Evolutionary conservation across 92 coral and sea anemone genomes (phyloP).

Genomic region (Montipora capitata): DNA sequence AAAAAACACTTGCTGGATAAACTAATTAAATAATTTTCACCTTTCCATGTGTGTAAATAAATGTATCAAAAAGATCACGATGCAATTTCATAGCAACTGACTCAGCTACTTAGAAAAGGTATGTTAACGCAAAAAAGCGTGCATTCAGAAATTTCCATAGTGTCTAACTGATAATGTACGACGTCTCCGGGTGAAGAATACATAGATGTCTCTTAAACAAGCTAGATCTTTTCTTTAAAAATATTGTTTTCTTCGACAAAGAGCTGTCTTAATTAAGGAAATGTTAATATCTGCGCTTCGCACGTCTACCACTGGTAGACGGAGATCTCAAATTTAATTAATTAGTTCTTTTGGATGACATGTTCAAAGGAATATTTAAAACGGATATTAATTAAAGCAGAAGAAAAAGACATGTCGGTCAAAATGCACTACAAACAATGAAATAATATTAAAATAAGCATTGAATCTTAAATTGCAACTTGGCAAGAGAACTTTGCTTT

Average conservation of each 20-base stretch:
- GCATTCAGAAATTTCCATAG: background rate
- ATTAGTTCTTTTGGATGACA: background rate
- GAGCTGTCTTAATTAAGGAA: constrained; percentile 29
- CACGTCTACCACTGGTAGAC: too few relatives aligned
- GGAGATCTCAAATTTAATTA: background rate
- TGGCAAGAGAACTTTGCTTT: background rate
- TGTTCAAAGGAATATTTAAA: too few relatives aligned
- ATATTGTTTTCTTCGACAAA: constrained; percentile 16
- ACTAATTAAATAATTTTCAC: too few relatives aligned
- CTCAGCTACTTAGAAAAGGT: background rate
- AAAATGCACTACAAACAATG: background rate
- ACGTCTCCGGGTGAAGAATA: background rate
- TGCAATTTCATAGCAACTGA: constrained; percentile 5
- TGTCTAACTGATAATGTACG: background rate
- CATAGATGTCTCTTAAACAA: constrained; percentile 1
- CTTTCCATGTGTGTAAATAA: too few relatives aligned
- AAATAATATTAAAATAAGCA: background rate
- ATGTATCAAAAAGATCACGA: too few relatives aligned
- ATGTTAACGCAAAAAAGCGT: constrained; percentile 9
- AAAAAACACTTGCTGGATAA: too few relatives aligned
- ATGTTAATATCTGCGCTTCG: background rate
- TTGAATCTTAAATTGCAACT: background rate
- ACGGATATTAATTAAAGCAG: background rate
- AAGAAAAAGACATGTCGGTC: background rate
- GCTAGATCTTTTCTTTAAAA: background rate